phyloP scores from a whole-genome alignment of 1,140 invertebrate genomes.

The Drosophila malerkotliana region DNA sequence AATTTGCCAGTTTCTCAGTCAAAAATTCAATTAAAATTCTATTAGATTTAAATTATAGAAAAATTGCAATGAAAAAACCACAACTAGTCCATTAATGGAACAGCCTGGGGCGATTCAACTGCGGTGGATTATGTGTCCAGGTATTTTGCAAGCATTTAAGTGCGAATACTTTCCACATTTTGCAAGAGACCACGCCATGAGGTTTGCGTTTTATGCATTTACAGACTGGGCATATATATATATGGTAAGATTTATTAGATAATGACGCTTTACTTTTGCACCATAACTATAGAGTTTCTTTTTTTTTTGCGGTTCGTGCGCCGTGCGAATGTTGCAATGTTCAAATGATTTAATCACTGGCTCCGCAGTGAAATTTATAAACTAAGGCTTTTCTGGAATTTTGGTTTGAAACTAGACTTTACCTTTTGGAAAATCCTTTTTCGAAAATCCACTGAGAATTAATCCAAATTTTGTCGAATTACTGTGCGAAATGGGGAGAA shows the following conservation, averaged over 20 bases:
- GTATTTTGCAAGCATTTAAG: constrained; percentile 38
- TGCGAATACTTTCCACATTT: constrained; percentile 59
- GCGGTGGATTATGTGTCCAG: constrained; percentile 46
- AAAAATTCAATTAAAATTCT: neutral
- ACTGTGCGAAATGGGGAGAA: constrained; percentile 35
- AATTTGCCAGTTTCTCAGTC: neutral
- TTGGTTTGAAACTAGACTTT: constrained; percentile 2
- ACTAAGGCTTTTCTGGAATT: constrained; percentile 25
- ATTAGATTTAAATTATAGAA: neutral
- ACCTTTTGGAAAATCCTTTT: constrained; percentile 3
- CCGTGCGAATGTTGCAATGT: constrained; percentile 66
- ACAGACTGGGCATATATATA: constrained; percentile 26
- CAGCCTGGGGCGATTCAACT: constrained; percentile 9
- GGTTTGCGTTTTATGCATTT: constrained; percentile 50
- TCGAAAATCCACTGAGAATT: constrained; percentile 41
- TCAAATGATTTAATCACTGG: constrained; percentile 67
- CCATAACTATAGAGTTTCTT: constrained; percentile 39
- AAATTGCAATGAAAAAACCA: neutral
- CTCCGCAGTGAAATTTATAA: constrained; percentile 26
- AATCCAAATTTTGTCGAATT: constrained; percentile 56
- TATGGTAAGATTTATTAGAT: constrained; percentile 80
- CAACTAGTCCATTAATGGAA: neutral
- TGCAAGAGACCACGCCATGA: constrained; percentile 62
- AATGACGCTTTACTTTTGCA: constrained; percentile 70
- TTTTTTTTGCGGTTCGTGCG: constrained; percentile 53